Evolutionary conservation across 2,113 vertebrate species (phyloP).

Genomic region (Theristicus caerulescens): DNA sequence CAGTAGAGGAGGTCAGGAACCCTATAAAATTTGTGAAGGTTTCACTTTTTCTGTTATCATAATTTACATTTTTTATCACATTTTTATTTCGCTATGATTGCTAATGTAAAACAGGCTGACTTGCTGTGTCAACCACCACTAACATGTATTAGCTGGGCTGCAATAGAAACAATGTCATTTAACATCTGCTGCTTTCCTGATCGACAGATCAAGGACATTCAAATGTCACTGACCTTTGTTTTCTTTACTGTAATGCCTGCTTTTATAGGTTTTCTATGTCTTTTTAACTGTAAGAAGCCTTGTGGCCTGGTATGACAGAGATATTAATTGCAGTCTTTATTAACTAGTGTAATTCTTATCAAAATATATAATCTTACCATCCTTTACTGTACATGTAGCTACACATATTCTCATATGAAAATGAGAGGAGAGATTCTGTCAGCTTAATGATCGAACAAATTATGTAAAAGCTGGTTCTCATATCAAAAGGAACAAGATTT

Average conservation of each 20-base stretch:
- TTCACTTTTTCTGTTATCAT: neutral
- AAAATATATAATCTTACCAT: neutral
- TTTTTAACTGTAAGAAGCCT: neutral
- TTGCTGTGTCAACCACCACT: neutral
- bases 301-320: neutral
- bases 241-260: neutral
- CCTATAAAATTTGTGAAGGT: neutral
- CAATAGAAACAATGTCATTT: neutral
- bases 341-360: neutral
- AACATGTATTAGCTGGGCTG: neutral
- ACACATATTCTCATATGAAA: neutral
- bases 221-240: neutral
- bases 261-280: neutral
- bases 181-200: neutral
- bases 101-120: accelerated
- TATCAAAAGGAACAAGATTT: neutral
- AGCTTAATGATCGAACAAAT: neutral
- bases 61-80: neutral
- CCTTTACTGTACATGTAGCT: neutral
- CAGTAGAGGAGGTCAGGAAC: neutral
- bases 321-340: neutral
- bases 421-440: neutral
- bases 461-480: neutral
- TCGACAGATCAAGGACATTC: neutral
- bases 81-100: neutral